Evolutionary conservation across 2,888 invertebrate genomes (phyloP).

Genomic region (Hydriomena furcata): DNA sequence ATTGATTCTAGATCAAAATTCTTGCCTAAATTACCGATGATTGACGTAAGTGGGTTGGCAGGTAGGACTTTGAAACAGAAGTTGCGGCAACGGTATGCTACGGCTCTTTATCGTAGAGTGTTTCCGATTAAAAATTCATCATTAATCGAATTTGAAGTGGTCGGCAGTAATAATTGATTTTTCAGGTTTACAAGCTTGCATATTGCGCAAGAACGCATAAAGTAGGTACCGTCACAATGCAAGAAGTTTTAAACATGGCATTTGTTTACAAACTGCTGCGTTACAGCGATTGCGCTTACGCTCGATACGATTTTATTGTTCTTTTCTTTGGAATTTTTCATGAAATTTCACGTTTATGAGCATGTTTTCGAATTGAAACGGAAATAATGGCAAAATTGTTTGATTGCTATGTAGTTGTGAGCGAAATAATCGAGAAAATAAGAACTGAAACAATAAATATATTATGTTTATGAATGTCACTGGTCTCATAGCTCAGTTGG

Average conservation of each 20-base stretch:
- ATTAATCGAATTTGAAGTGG: conserved; percentile 36
- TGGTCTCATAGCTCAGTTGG: no score
- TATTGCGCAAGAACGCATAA: conserved; percentile 52
- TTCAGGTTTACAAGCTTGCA: conserved; percentile 42
- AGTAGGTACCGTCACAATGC: conserved; percentile 62
- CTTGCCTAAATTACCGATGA: conserved; percentile 3
- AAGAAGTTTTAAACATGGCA: conserved; percentile 56
- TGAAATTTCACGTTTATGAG: conserved; percentile 39
- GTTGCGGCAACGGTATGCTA: conserved; percentile 4
- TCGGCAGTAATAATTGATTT: conserved; percentile 42
- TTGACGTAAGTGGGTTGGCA: background rate
- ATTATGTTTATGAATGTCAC: no score
- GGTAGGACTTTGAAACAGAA: conserved; percentile 4
- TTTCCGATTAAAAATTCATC: conserved; percentile 38
- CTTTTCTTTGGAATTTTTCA: conserved; percentile 58
- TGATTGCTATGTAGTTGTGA: background rate
- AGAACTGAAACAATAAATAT: no score
- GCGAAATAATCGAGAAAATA: conserved; percentile 1
- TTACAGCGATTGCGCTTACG: conserved; percentile 57
- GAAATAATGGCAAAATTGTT: conserved; percentile 18
- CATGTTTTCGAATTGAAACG: conserved; percentile 18
- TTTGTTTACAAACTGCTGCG: conserved; percentile 76
- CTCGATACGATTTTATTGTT: conserved; percentile 60
- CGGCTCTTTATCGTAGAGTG: conserved; percentile 12
- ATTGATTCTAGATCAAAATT: background rate